phyloP scores from a whole-genome alignment of 2,113 vertebrate genomes.

The Channa argus region DNA sequence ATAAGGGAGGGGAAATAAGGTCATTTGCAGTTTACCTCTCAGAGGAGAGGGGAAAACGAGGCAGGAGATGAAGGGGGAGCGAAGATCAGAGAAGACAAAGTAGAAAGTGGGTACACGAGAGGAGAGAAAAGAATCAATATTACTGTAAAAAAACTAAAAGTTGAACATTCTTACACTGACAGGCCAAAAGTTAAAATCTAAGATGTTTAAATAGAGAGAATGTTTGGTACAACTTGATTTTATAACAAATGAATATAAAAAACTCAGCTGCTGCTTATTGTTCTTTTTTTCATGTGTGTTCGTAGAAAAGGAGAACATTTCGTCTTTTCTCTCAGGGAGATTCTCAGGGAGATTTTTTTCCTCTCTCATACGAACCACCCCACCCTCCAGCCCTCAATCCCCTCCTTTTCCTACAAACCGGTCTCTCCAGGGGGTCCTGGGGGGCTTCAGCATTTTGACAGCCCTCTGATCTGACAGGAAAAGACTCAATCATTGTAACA shows the following conservation, averaged over 20 bases:
- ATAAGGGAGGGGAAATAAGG: slow-evolving; percentile 69
- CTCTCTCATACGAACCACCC: slow-evolving; percentile 30
- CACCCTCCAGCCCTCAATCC: slow-evolving; percentile 23
- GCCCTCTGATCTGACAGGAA: slow-evolving; percentile 75
- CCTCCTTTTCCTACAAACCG: slow-evolving; percentile 53
- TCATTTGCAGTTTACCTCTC: slow-evolving; percentile 78
- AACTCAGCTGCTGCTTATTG: neutral
- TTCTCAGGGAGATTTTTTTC: slow-evolving; percentile 17
- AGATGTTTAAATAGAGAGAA: neutral
- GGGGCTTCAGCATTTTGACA: slow-evolving; percentile 69
- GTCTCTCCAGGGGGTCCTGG: slow-evolving; percentile 66
- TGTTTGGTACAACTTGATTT: neutral
- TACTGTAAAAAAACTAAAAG: slow-evolving; percentile 16
- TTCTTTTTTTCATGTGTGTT: neutral
- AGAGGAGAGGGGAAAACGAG: slow-evolving; percentile 30
- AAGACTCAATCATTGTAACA: slow-evolving; percentile 77
- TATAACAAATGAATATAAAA: neutral
- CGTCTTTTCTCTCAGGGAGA: slow-evolving; percentile 21
- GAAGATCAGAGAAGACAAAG: slow-evolving; percentile 47
- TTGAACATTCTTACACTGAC: neutral
- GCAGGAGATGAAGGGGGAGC: slow-evolving; percentile 27
- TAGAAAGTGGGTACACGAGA: slow-evolving; percentile 5
- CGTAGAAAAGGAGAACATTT: neutral
- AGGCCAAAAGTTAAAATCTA: slow-evolving; percentile 6
- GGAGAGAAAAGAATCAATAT: slow-evolving; percentile 61